Evolutionary conservation across 2,888 invertebrate species (phyloP).

Genomic region (Dione vanillae): DNA sequence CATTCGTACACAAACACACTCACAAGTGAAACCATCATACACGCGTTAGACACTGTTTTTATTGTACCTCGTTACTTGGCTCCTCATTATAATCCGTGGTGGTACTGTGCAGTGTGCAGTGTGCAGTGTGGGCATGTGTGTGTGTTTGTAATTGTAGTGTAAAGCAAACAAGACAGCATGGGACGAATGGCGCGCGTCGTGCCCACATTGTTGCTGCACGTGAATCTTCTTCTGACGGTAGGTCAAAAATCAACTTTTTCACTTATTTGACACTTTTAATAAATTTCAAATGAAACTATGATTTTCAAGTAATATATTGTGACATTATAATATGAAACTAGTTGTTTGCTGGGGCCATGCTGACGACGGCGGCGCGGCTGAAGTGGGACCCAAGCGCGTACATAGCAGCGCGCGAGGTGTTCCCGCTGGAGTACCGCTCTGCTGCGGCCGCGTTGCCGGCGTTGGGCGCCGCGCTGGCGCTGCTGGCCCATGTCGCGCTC

Average conservation of each 20-base stretch:
- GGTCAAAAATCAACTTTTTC: no score
- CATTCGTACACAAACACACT: conserved; percentile 7
- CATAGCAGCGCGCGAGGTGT: conserved; percentile 50
- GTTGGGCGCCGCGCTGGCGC: conserved; percentile 39
- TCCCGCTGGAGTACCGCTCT: conserved; percentile 50
- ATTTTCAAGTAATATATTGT: neutral
- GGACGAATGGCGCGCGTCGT: conserved; percentile 53
- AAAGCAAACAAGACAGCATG: conserved; percentile 40
- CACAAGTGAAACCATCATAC: neutral
- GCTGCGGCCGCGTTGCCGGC: conserved; percentile 54
- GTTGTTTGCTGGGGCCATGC: conserved; percentile 63
- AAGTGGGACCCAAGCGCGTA: conserved; percentile 75
- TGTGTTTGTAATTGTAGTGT: neutral
- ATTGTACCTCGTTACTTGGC: neutral
- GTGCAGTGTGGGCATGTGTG: neutral
- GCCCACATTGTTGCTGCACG: conserved; percentile 61
- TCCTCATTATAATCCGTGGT: neutral
- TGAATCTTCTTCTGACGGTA: conserved; percentile 68
- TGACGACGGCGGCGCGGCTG: conserved; percentile 69
- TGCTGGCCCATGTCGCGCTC: conserved; percentile 47
- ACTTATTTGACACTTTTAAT: neutral
- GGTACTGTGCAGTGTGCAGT: no score
- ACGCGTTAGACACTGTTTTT: neutral
- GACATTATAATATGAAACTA: conserved; percentile 30
- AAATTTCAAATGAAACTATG: neutral